Evolutionary conservation across 2,888 invertebrate genomes (phyloP).

Genomic region (Polydrusus cervinus): DNA sequence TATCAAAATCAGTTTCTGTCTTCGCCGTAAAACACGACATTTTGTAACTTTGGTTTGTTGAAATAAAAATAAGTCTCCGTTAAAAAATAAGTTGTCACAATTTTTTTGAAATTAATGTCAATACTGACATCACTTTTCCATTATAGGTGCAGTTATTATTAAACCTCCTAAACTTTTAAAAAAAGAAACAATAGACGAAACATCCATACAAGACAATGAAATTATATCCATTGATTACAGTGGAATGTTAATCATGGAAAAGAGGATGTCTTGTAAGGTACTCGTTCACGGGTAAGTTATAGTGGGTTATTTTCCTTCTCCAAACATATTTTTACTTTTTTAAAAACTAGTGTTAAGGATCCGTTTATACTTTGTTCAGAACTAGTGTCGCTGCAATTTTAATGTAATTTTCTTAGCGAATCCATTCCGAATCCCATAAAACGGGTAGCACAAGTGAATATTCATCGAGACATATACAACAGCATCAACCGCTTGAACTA

Average conservation of each 20-base stretch:
- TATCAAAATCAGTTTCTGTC: no score
- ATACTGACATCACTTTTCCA: background rate
- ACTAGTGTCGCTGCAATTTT: no score
- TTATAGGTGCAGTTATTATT: conserved; percentile 41
- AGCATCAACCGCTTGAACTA: conserved; percentile 60
- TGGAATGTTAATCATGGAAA: conserved; percentile 58
- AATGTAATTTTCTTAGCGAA: conserved; percentile 58
- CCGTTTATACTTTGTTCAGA: no score
- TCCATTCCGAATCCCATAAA: conserved; percentile 60
- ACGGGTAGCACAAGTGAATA: conserved; percentile 58
- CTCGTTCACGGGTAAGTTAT: conserved; percentile 61
- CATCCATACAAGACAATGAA: conserved; percentile 26
- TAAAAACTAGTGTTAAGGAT: no score
- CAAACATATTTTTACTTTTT: background rate
- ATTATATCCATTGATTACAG: conserved; percentile 57
- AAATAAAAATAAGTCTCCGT: no score
- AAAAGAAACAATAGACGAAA: conserved; percentile 10
- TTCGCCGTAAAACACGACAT: no score
- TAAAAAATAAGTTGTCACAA: no score
- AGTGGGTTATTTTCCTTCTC: background rate
- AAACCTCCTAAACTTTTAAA: conserved; percentile 45
- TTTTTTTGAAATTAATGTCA: background rate
- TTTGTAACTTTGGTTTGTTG: no score
- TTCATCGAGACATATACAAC: conserved; percentile 61
- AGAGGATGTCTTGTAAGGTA: conserved; percentile 57